Percentiles rank a stretch among this genome's conserved stretches.
Evolutionary conservation across 2,797 vertebrate species (phyloP).

Genomic region (Lateolabrax maculatus): DNA sequence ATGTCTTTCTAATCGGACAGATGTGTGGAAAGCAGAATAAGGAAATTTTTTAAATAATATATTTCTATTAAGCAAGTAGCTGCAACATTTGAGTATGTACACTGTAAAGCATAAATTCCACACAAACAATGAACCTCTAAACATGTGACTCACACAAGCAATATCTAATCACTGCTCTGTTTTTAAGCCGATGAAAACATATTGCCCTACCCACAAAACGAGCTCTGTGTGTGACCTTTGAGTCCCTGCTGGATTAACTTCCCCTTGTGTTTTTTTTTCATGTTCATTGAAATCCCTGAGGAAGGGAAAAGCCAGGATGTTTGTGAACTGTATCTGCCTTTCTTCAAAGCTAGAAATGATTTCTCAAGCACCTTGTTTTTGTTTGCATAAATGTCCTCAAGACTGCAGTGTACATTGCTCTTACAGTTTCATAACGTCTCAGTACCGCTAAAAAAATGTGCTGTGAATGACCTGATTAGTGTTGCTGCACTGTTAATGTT

Average conservation of each 20-base stretch:
- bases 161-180: constrained; percentile 62
- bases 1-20: background rate
- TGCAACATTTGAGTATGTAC: background rate
- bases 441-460: constrained; percentile 15
- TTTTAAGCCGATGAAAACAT: constrained; percentile 62
- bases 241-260: constrained; percentile 61
- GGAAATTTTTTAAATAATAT: background rate
- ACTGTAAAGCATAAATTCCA: constrained; percentile 7
- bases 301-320: constrained; percentile 31
- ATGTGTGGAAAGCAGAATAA: background rate
- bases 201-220: constrained; percentile 52
- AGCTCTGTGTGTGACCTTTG: constrained; percentile 70
- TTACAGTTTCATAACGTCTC: constrained; percentile 15
- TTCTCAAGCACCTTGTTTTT: constrained; percentile 45
- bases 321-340: constrained; percentile 38
- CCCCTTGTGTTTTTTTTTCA: constrained; percentile 25
- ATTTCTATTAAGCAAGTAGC: background rate
- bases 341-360: constrained; percentile 12
- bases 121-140: constrained; percentile 18
- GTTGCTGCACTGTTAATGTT: background rate
- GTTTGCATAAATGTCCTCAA: constrained; percentile 4
- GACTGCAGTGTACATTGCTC: background rate
- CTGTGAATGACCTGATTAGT: background rate
- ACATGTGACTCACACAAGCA: constrained; percentile 49
- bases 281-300: constrained; percentile 53